phyloP scores from a whole-genome alignment of 2,888 invertebrate species.

The Eilema sororculum region DNA sequence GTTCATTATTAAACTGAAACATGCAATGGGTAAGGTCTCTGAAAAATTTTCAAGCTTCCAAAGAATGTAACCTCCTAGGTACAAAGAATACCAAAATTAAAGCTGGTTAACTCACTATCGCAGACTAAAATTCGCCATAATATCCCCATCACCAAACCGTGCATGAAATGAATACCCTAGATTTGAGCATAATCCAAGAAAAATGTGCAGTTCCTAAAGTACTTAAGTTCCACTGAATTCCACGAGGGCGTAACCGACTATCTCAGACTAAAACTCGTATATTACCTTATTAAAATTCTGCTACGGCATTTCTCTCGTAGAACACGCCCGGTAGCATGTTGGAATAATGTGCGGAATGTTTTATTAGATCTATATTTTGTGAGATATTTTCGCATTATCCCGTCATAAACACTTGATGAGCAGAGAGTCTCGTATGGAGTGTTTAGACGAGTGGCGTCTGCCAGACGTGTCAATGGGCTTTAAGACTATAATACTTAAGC shows the following conservation, averaged over 20 bases:
- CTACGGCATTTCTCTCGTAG: slow-evolving; percentile 12
- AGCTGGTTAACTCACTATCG: not conserved
- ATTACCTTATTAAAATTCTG: slow-evolving; percentile 26
- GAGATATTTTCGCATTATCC: slow-evolving; percentile 32
- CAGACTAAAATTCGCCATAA: not conserved
- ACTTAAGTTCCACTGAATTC: not conserved
- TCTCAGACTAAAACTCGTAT: slow-evolving; percentile 12
- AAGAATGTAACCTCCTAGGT: not conserved
- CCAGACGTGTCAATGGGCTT: slow-evolving; percentile 36
- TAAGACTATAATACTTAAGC: slow-evolving; percentile 22
- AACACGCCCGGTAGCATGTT: slow-evolving; percentile 12
- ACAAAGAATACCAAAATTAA: not conserved
- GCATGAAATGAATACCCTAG: not conserved
- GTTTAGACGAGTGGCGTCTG: slow-evolving; percentile 39
- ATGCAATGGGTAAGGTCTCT: slow-evolving; percentile 13
- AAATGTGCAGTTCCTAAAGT: slow-evolving; percentile 1
- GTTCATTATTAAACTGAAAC: slow-evolving; percentile 1
- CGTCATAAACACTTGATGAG: slow-evolving; percentile 45
- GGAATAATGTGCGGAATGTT: slow-evolving; percentile 13
- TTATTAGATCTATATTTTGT: slow-evolving; percentile 39
- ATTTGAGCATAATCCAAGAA: not conserved
- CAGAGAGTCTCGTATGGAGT: slow-evolving; percentile 40
- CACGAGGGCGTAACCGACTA: not conserved
- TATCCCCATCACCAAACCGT: not conserved
- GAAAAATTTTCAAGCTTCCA: not conserved